A percentile compares a stretch with the other conserved stretches of the same genome.
Conservation (phyloP, 2,888 invertebrate species). For the Platerodrilus igneus region DNA sequence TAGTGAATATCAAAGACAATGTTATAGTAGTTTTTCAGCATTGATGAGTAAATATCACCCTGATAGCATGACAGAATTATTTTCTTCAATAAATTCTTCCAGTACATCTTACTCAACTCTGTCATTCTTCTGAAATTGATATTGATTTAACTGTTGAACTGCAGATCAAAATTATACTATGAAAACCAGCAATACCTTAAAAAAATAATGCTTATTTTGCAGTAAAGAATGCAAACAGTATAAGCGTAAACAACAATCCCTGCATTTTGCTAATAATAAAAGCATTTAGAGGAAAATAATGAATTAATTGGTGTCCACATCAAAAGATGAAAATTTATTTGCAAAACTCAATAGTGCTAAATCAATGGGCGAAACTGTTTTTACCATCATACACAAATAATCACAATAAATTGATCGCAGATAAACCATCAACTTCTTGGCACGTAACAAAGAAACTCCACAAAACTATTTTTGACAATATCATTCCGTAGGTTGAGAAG, state of each 20-base stretch:
- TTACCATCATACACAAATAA: constrained; percentile 11
- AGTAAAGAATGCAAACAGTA: constrained; percentile 14
- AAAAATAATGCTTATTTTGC: constrained; percentile 18
- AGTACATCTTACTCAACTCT: constrained; percentile 1
- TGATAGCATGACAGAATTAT: background rate
- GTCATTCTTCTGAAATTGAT: background rate
- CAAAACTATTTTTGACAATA: too few species aligned
- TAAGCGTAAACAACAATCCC: constrained; percentile 18
- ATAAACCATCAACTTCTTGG: too few species aligned
- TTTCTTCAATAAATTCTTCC: constrained; percentile 2
- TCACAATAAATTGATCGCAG: constrained; percentile 18
- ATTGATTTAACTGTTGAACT: background rate
- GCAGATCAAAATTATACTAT: too few species aligned
- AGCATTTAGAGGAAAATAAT: too few species aligned
- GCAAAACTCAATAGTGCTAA: constrained; percentile 14
- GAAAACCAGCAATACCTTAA: constrained; percentile 5
- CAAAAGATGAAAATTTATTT: constrained; percentile 16
- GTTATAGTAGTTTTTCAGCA: constrained; percentile 18
- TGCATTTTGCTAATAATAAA: constrained; percentile 16
- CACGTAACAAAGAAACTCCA: too few species aligned
- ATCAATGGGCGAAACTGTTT: constrained; percentile 2
- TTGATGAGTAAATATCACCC: constrained; percentile 20
- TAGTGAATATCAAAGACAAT: constrained; percentile 20
- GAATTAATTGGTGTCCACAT: too few species aligned
- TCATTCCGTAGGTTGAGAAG: too few species aligned